phyloP scores from a whole-genome alignment of 2,797 vertebrate species.

The Sebastes taczanowskii region DNA sequence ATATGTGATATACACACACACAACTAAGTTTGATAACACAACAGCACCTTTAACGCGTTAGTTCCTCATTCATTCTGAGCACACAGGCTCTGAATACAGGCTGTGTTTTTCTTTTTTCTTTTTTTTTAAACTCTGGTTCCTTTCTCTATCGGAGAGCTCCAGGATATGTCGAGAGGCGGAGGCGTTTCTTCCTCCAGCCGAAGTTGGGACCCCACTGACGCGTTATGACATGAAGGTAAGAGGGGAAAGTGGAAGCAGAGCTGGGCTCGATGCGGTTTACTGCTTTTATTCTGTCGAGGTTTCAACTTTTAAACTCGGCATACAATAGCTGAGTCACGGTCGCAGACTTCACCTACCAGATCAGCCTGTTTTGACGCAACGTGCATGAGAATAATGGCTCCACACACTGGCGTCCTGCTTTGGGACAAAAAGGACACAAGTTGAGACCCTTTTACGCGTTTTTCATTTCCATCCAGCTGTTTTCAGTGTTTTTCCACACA shows the following conservation, averaged over 20 bases:
- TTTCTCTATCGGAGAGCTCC: slow-evolving; percentile 19
- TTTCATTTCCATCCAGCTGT: background rate
- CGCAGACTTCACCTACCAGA: slow-evolving; percentile 47
- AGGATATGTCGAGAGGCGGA: slow-evolving; percentile 74
- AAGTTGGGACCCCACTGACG: slow-evolving; percentile 74
- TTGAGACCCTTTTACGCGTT: background rate
- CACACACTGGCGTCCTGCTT: slow-evolving; percentile 41
- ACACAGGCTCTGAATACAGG: background rate
- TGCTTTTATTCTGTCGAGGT: background rate
- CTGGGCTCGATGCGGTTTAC: background rate
- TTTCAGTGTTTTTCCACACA: background rate
- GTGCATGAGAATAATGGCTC: slow-evolving; percentile 39
- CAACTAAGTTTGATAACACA: slow-evolving; percentile 55
- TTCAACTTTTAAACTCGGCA: slow-evolving; percentile 55
- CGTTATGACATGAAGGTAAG: slow-evolving; percentile 81
- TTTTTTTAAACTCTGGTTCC: background rate
- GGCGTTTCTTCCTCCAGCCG: slow-evolving; percentile 62
- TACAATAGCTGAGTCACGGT: slow-evolving; percentile 81
- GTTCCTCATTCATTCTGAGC: background rate
- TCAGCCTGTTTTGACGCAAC: slow-evolving; percentile 73
- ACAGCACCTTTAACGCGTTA: background rate
- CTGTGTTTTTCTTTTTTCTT: background rate
- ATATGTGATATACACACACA: slow-evolving; percentile 29
- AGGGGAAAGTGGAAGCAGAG: slow-evolving; percentile 22
- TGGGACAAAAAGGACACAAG: slow-evolving; percentile 44